Conservation (phyloP, 2,888 invertebrate genomes). For the Cheilosia soror region DNA sequence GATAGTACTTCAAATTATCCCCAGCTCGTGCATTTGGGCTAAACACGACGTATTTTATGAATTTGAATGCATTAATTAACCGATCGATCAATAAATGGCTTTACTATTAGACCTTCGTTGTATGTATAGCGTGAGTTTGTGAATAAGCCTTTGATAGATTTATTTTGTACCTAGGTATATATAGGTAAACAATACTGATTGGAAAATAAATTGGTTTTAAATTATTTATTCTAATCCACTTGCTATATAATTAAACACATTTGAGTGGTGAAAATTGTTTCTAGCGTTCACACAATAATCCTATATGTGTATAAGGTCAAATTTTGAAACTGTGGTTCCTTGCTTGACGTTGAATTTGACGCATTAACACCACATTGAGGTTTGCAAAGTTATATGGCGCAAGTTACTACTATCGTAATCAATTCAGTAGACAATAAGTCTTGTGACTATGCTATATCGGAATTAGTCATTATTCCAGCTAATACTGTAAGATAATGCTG, state of each 20-base stretch:
- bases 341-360: no score
- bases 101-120: not conserved
- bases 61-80: conserved; percentile 32
- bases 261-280: not conserved
- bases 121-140: not conserved
- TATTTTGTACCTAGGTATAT: not conserved
- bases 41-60: not conserved
- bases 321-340: not conserved
- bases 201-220: conserved; percentile 25
- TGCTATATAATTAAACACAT: conserved; percentile 16
- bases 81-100: conserved; percentile 34
- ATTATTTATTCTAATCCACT: conserved; percentile 6
- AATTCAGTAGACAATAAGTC: no score
- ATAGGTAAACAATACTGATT: conserved; percentile 25
- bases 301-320: not conserved
- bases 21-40: conserved; percentile 26
- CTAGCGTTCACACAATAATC: not conserved
- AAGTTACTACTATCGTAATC: no score
- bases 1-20: conserved; percentile 25
- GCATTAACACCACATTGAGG: no score
- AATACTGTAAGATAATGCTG: no score
- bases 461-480: no score
- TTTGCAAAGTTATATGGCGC: no score
- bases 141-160: no score
- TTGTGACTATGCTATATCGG: no score